A percentile compares a stretch with the other conserved stretches of the same genome.
These are phyloP conservation scores for Eurystomus glaucurus DNA, from an alignment of 2,797 vertebrate species.

Conservation along the genomic window DNA sequence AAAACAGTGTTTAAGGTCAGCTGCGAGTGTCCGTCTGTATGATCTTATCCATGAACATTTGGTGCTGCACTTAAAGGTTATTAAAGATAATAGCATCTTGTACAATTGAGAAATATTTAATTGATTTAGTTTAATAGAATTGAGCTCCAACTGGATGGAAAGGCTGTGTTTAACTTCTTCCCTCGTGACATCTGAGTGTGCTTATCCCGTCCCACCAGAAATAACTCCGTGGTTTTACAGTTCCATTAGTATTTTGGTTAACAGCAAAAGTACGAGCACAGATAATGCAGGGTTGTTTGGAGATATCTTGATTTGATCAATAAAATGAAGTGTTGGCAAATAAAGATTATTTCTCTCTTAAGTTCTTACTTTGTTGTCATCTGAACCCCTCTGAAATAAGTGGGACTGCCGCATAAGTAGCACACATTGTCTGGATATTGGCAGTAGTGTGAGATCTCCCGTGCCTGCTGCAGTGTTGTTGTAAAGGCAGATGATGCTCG, in stretches of 20 bases:
- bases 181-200: not conserved
- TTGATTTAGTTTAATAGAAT: not conserved
- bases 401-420: not conserved
- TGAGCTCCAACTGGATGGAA: not conserved
- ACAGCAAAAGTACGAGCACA: not conserved
- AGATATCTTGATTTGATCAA: not conserved
- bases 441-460: not conserved
- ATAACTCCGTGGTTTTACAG: not conserved
- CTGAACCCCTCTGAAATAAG: not conserved
- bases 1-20: not conserved
- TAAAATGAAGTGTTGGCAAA: not conserved
- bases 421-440: not conserved
- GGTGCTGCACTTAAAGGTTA: not conserved
- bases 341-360: not conserved
- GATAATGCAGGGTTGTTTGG: not conserved
- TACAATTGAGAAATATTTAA: conserved; percentile 8
- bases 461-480: not conserved
- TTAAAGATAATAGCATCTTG: conserved; percentile 12
- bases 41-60: not conserved
- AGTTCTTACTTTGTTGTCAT: not conserved
- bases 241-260: not conserved
- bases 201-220: not conserved
- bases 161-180: not conserved
- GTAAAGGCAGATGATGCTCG: not conserved
- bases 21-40: not conserved